Evolutionary conservation across 2,113 vertebrate genomes (phyloP).

Genomic region (Dicerorhinus sumatrensis): DNA sequence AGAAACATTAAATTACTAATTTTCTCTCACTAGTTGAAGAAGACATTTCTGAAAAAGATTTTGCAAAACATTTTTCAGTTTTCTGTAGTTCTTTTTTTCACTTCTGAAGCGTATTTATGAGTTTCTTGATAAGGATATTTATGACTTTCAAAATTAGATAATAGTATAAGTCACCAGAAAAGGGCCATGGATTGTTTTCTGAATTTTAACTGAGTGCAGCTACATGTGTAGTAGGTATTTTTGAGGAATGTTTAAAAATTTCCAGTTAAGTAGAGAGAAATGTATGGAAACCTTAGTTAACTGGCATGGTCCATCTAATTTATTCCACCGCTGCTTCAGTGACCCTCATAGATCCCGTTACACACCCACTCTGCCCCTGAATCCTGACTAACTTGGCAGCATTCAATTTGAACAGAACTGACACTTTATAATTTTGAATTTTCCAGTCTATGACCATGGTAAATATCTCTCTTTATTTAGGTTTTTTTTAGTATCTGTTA

Average conservation of each 20-base stretch:
- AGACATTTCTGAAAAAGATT: slow-evolving; percentile 14
- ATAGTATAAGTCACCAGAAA: not conserved
- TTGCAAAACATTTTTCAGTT: not conserved
- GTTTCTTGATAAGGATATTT: not conserved
- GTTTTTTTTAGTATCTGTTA: not conserved
- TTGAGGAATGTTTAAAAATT: not conserved
- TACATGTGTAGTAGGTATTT: not conserved
- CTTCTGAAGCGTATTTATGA: not conserved
- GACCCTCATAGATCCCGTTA: not conserved
- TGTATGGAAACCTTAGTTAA: not conserved
- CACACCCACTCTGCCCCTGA: not conserved
- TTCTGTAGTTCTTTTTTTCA: not conserved
- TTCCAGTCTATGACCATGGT: not conserved
- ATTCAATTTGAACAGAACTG: not conserved
- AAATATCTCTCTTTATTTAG: not conserved
- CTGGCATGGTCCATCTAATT: not conserved
- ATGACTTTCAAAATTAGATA: slow-evolving; percentile 22
- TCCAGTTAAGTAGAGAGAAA: not conserved
- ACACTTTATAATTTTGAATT: slow-evolving; percentile 15
- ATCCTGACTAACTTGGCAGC: not conserved
- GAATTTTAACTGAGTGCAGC: not conserved
- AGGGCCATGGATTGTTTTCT: not conserved
- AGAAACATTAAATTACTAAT: not conserved
- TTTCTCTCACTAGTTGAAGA: not conserved
- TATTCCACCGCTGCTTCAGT: not conserved